Evolutionary conservation across 2,888 invertebrate genomes (phyloP).

Genomic region (Bellardia bayeri): DNA sequence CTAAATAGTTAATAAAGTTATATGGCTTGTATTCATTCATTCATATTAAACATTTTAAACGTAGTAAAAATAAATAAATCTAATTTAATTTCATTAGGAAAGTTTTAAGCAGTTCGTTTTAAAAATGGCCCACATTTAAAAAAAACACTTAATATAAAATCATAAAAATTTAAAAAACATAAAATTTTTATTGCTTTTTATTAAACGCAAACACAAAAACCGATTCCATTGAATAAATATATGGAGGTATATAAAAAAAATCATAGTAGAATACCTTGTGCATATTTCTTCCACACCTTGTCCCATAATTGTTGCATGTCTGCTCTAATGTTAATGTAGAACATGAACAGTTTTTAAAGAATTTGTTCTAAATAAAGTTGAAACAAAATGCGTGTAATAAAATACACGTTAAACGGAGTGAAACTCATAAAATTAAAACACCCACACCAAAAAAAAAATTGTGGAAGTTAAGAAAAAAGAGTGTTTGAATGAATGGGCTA

Average conservation of each 20-base stretch:
- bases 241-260: not conserved
- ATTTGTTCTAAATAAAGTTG: conserved; percentile 15
- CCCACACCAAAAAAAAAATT: not conserved
- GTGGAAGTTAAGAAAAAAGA: not conserved
- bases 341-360: conserved; percentile 11
- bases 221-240: not conserved
- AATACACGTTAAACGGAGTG: conserved; percentile 41
- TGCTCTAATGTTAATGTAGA: not conserved
- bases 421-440: conserved; percentile 45
- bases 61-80: too few relatives aligned
- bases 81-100: too few relatives aligned
- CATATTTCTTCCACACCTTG: not conserved
- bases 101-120: too few relatives aligned
- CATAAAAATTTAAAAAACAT: not conserved
- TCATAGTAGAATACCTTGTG: not conserved
- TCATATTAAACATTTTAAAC: too few relatives aligned
- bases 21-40: too few relatives aligned
- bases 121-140: too few relatives aligned
- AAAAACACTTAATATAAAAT: not conserved
- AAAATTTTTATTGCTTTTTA: not conserved
- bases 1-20: too few relatives aligned
- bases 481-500: conserved; percentile 34
- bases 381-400: conserved; percentile 33
- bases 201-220: not conserved
- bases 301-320: not conserved